Conservation (phyloP, 2,888 invertebrate genomes). For the Galerucella calmariensis region DNA sequence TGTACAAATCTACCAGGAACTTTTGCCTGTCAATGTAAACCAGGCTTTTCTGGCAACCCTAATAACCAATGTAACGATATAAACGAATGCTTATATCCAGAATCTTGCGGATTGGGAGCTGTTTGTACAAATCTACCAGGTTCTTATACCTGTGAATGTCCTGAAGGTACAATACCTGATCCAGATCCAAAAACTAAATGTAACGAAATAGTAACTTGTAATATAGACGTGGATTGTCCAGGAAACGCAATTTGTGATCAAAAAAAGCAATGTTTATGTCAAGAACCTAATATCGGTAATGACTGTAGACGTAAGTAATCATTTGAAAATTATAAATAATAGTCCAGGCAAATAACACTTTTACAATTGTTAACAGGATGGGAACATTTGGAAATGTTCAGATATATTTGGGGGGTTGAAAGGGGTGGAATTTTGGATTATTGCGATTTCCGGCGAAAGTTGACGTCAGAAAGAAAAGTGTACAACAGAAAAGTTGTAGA, state of each 20-base stretch:
- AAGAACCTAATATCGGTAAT: constrained; percentile 90
- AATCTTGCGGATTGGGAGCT: constrained; percentile 84
- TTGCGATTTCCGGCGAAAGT: too few species aligned
- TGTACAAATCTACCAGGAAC: constrained; percentile 86
- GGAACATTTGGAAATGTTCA: too few species aligned
- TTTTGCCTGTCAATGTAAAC: constrained; percentile 83
- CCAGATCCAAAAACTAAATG: constrained; percentile 86
- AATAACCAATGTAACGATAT: constrained; percentile 83
- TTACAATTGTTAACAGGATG: too few species aligned
- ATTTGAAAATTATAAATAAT: background rate
- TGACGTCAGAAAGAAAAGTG: too few species aligned
- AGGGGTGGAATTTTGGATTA: too few species aligned
- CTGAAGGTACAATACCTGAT: constrained; percentile 83
- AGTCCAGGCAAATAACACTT: too few species aligned
- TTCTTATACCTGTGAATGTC: constrained; percentile 82
- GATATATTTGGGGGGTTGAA: too few species aligned
- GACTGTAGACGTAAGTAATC: constrained; percentile 86
- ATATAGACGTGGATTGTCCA: constrained; percentile 81
- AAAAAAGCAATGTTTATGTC: constrained; percentile 84
- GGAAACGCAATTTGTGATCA: constrained; percentile 89
- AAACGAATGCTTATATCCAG: constrained; percentile 80
- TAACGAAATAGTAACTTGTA: constrained; percentile 84
- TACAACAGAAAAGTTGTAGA: too few species aligned
- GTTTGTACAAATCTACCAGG: constrained; percentile 83
- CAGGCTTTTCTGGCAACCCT: constrained; percentile 88